Evolutionary conservation across 2,888 invertebrate genomes (phyloP).

Genomic region (Meganola albula): DNA sequence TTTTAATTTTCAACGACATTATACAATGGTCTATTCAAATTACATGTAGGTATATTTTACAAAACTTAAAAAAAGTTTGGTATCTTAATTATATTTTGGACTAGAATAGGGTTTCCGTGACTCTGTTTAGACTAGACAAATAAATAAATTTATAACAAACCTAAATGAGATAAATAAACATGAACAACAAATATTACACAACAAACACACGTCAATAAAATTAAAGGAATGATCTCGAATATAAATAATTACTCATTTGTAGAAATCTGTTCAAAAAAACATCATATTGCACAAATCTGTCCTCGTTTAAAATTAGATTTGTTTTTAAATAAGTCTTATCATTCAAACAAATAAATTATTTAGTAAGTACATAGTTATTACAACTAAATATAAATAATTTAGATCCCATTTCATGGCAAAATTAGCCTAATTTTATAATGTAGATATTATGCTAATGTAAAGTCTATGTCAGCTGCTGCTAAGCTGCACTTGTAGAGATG

Average conservation of each 20-base stretch:
- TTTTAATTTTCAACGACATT: constrained; percentile 34
- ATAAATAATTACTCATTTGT: no score
- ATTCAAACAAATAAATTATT: constrained; percentile 34
- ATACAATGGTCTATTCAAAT: constrained; percentile 38
- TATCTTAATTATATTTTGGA: constrained; percentile 28
- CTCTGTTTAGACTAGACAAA: constrained; percentile 47
- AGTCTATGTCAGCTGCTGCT: no score
- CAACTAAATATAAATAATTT: constrained; percentile 25
- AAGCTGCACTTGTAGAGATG: not conserved
- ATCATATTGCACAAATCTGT: constrained; percentile 45
- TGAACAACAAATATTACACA: constrained; percentile 41
- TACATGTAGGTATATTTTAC: constrained; percentile 38
- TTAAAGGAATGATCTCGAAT: constrained; percentile 45
- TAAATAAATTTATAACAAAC: constrained; percentile 37
- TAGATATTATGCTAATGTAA: constrained; percentile 27
- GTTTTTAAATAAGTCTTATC: constrained; percentile 34
- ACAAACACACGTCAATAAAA: constrained; percentile 37
- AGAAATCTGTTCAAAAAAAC: constrained; percentile 23
- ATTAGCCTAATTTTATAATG: constrained; percentile 25
- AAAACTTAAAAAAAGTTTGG: constrained; percentile 38
- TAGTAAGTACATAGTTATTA: constrained; percentile 25
- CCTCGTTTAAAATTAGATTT: constrained; percentile 24
- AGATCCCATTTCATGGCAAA: constrained; percentile 40
- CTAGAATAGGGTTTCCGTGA: constrained; percentile 41
- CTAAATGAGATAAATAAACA: constrained; percentile 38